Base-by-base conservation (phyloP, 2,797 vertebrate genomes). In the Microctenopoma stevenorrisi region DNA sequence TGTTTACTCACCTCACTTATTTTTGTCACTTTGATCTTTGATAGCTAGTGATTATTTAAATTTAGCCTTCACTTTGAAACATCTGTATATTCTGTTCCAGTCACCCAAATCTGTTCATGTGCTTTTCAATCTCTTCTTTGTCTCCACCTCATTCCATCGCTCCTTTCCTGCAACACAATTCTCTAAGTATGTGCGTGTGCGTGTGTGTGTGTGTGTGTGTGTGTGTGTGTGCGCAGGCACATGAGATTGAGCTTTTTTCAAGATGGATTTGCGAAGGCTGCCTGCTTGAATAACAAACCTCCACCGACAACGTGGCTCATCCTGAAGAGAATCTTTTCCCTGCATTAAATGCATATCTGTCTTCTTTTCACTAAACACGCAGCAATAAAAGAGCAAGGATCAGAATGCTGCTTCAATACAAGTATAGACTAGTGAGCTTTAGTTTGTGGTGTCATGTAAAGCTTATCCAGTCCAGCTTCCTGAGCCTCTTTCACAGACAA, bases 11-110 rank as follows among this genome's bases (percentile, higher is more conserved):
- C 18, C 33, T 10, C 26, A 9, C 11, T 49, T n/a, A 33, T 53
- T 42, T 52, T 25, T 54, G 62, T 53, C 38, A 54, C 40, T 64
- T 64, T 54, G 50, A 64, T 44, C 28, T 64, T 64, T 46, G 54
- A 64, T 54, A 52, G 30, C 51, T 46, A 30, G 28, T 5, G 51
- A 54, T 54, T 22, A 56, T 55, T 22, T 47, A 18, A 47, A 47
- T 22, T 47, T 18, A 47, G 8, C 18, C 18, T 22, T 47, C 46
- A 47, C 46, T 46, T 46, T 46, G 40, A 46, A 47, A 47, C 46
- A 18, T 47, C 46, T 4, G n/a, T 18, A n/a, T 47, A 47, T 47
- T 47, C 18, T 9, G 15, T 16, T n/a, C 5, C 46, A 47, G 11
- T 22, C 18, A 47, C 22, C 26, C 47, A 59, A 50, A 59, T 43